A percentile compares a stretch with the other conserved stretches of the same genome.
phyloP scores from a whole-genome alignment of 2,888 invertebrate species.

The Branchinecta sandiegonensis region DNA sequence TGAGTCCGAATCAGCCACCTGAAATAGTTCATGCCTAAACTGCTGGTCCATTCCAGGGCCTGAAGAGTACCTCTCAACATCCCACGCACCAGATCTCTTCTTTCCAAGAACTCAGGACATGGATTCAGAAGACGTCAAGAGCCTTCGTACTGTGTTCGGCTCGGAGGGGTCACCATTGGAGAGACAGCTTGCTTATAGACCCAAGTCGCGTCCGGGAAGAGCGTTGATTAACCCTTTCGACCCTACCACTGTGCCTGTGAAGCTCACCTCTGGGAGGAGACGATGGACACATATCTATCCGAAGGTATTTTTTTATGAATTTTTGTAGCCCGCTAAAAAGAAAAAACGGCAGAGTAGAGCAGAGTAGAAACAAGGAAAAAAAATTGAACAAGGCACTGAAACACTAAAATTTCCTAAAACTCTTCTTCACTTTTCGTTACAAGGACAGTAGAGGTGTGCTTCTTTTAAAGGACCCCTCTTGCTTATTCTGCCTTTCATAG shows the following conservation, averaged over 20 bases:
- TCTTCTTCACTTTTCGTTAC: no score
- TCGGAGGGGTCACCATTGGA: conserved; percentile 1
- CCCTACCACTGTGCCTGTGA: conserved; percentile 91
- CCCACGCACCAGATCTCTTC: conserved; percentile 6
- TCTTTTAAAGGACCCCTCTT: no score
- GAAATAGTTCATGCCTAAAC: no score
- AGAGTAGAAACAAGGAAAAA: no score
- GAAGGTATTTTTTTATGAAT: conserved; percentile 40
- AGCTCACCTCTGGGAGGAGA: conserved; percentile 81
- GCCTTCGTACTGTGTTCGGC: background rate
- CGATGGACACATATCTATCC: conserved; percentile 99
- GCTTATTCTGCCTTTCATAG: no score
- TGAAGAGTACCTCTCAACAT: background rate
- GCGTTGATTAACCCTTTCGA: conserved; percentile 95
- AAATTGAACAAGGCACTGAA: no score
- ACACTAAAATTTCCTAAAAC: no score
- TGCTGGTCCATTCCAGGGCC: background rate
- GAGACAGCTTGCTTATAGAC: conserved; percentile 8
- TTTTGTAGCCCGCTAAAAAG: no score
- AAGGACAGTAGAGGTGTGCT: no score
- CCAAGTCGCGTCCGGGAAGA: conserved; percentile 47
- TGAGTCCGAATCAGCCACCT: no score
- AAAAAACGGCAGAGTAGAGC: no score
- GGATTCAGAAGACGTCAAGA: background rate
- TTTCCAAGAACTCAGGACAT: background rate